Percentiles rank a stretch among this genome's conserved stretches.
phyloP scores from a whole-genome alignment of 2,888 invertebrate species.

The Diaperis boleti region DNA sequence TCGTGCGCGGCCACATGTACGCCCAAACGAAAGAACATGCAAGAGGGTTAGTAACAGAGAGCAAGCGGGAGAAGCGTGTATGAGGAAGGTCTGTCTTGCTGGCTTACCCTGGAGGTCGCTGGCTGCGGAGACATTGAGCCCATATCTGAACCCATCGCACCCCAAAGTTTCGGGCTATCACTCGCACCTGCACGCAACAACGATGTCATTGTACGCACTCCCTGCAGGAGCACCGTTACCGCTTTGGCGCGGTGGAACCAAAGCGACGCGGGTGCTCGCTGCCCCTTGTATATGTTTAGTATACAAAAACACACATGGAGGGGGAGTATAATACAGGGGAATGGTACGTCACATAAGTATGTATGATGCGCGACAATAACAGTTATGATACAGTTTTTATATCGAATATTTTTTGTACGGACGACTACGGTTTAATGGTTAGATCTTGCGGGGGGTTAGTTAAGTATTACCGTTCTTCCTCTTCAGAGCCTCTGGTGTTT shows the following conservation, averaged over 20 bases:
- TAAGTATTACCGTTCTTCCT: slow-evolving; percentile 1
- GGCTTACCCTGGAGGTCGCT: slow-evolving; percentile 74
- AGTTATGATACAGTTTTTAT: neutral
- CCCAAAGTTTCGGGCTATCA: slow-evolving; percentile 70
- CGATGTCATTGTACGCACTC: slow-evolving; percentile 65
- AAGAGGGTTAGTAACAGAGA: slow-evolving; percentile 56
- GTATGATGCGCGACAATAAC: neutral
- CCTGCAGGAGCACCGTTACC: slow-evolving; percentile 58
- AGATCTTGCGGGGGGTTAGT: neutral
- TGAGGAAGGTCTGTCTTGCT: slow-evolving; percentile 56
- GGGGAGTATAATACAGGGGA: slow-evolving; percentile 45
- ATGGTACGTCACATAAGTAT: slow-evolving; percentile 20
- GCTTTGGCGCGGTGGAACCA: slow-evolving; percentile 41
- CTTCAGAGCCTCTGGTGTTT: slow-evolving; percentile 4
- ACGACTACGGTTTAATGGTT: neutral
- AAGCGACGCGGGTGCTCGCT: slow-evolving; percentile 55
- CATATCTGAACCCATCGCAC: slow-evolving; percentile 68
- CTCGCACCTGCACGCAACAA: slow-evolving; percentile 69
- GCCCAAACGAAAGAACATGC: slow-evolving; percentile 43
- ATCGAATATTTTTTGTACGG: slow-evolving; percentile 33
- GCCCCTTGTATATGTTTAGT: slow-evolving; percentile 59
- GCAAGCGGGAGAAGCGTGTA: slow-evolving; percentile 55
- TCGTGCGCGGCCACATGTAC: neutral
- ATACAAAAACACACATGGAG: slow-evolving; percentile 53
- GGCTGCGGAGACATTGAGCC: slow-evolving; percentile 69